Base-by-base conservation (phyloP, 2,797 vertebrate genomes). In the Sebastes elongatus region DNA sequence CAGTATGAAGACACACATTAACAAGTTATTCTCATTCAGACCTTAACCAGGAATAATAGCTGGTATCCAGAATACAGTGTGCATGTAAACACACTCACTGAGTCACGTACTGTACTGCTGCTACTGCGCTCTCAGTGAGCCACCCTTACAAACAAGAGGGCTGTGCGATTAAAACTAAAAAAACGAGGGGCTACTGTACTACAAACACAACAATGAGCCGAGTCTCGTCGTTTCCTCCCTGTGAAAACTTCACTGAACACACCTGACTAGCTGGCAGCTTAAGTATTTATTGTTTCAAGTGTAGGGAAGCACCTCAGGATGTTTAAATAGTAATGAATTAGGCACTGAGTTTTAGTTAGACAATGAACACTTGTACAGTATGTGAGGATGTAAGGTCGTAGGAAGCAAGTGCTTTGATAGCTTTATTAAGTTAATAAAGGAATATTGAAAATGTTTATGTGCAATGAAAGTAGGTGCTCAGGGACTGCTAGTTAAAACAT, bases 381-480 rank as follows among this genome's bases (percentile, higher is more conserved):
- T 25, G 73, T 74, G 72, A 84, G 71, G 80, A 83, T 59, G 57
- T 66, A 55, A 66, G 81, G 68, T 83, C 11, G 28, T 80, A 74
- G 32, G 38, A 35, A 86, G 79, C 11, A 69, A 76, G 82, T 73
- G 85, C 81, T 92, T 86, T 65, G 80, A 87, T 84, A 92, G 94
- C 89, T 94, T 95, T 94, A 93, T 92, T 88, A 89, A 85, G 72
- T 91, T 86, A 55, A 81, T 64, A 75, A 84, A 64, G 80, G 76
- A 49, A 32, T 81, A 75, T 56, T 88, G 79, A 74, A 84, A 75
- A 78, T 81, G 71, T 88, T 80, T 63, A 88, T 89, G 93, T 93
- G 90, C 90, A 92, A 92, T 93, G 92, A 90, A 75, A 65, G 87
- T 82, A 78, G 93, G 93, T 87, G 94, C 94, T 96, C 95, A 95